Percentiles rank a stretch among this genome's conserved stretches.
These are phyloP conservation scores for Drosophila orosa DNA, from an alignment of 1,140 invertebrate species.

Conservation along the genomic window DNA sequence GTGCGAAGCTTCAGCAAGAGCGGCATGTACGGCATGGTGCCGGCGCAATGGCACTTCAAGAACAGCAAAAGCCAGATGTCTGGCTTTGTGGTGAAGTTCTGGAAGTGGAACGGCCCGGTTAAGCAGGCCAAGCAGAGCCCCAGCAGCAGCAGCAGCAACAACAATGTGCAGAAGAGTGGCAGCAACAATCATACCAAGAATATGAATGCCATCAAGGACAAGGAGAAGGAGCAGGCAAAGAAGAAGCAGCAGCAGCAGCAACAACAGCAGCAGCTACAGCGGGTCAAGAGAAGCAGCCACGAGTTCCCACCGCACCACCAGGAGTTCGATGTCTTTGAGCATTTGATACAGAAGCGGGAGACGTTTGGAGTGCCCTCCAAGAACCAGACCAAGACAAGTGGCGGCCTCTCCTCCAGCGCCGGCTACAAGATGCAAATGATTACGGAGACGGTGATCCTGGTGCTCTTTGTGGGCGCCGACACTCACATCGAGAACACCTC, in stretches of 20 bases:
- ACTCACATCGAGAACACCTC: constrained; percentile 90
- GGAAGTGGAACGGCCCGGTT: constrained; percentile 87
- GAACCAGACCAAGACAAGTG: constrained; percentile 52
- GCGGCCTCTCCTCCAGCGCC: constrained; percentile 8
- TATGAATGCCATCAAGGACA: constrained; percentile 67
- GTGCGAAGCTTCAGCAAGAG: constrained; percentile 86
- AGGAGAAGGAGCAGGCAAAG: constrained; percentile 51
- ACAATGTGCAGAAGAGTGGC: constrained; percentile 44
- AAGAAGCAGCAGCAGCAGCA: constrained; percentile 43
- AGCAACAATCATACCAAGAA: constrained; percentile 58
- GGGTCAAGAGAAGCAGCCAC: constrained; percentile 39
- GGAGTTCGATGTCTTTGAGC: constrained; percentile 69
- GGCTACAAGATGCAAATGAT: constrained; percentile 84
- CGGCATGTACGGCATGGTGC: constrained; percentile 88
- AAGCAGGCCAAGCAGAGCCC: constrained; percentile 25
- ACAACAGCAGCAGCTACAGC: constrained; percentile 39
- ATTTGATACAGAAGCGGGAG: constrained; percentile 68
- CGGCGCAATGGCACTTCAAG: constrained; percentile 87
- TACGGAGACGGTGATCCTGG: constrained; percentile 90
- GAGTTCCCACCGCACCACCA: constrained; percentile 37
- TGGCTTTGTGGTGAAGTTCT: constrained; percentile 92
- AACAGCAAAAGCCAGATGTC: constrained; percentile 86
- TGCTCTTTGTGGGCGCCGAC: constrained; percentile 89
- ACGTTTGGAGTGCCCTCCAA: constrained; percentile 52
- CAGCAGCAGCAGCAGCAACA: constrained; percentile 20